These are phyloP conservation scores for Microtus ochrogaster DNA, from an alignment of 2,113 vertebrate species.

Conservation along the genomic window DNA sequence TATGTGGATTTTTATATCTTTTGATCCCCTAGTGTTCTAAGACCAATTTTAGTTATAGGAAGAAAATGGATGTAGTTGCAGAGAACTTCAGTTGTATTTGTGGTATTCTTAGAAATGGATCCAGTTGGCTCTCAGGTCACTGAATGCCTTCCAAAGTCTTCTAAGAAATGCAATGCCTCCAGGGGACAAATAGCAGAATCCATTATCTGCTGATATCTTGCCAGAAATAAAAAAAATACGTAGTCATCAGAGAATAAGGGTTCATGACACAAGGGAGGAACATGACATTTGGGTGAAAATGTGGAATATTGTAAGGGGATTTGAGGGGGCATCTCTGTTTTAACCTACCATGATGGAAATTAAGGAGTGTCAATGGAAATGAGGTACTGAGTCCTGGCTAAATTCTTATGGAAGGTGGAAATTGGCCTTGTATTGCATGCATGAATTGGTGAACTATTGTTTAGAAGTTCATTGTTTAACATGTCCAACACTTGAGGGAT, in stretches of 20 bases:
- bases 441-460: conserved; percentile 18
- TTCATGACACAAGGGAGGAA: neutral
- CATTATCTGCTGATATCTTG: neutral
- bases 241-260: conserved; percentile 14
- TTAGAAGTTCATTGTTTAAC: conserved; percentile 43
- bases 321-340: neutral
- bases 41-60: neutral
- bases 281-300: neutral
- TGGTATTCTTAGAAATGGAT: neutral
- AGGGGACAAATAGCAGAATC: conserved; percentile 39
- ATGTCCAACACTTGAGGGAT: neutral
- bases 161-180: neutral
- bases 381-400: conserved; percentile 34
- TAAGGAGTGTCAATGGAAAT: neutral
- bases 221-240: neutral
- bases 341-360: conserved; percentile 3
- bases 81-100: neutral
- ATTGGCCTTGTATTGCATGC: neutral
- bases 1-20: neutral
- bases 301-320: neutral
- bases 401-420: neutral
- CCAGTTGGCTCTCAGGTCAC: neutral
- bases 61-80: neutral
- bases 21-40: neutral
- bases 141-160: conserved; percentile 23